Percentiles rank a stretch among this genome's conserved stretches.
phyloP scores from a whole-genome alignment of 2,113 vertebrate genomes.

The Pungitius pungitius region DNA sequence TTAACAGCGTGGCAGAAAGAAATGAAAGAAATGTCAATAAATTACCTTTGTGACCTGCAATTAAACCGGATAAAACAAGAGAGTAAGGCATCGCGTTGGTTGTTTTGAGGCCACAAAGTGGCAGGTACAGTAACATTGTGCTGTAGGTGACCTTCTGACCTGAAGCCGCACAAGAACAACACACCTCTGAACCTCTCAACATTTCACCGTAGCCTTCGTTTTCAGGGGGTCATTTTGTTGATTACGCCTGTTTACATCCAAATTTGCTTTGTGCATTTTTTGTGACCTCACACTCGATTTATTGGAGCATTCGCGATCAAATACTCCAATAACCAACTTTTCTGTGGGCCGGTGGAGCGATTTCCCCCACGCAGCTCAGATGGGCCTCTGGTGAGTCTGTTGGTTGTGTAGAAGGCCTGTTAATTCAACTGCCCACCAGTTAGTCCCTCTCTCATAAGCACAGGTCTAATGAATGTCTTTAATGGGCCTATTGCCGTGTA shows the following conservation, averaged over 20 bases:
- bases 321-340: constrained; percentile 69
- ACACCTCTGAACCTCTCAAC: constrained; percentile 33
- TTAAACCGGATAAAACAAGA: constrained; percentile 25
- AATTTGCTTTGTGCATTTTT: neutral
- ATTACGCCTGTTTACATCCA: constrained; percentile 1
- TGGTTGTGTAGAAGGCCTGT: constrained; percentile 77
- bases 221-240: constrained; percentile 14
- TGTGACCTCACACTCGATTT: constrained; percentile 8
- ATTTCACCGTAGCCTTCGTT: constrained; percentile 18
- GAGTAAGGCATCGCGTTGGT: constrained; percentile 16
- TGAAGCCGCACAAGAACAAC: constrained; percentile 24
- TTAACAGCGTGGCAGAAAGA: constrained; percentile 11
- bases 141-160: constrained; percentile 11
- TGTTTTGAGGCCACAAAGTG: constrained; percentile 42
- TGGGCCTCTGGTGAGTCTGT: constrained; percentile 71
- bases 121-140: constrained; percentile 50
- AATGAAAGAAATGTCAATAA: neutral
- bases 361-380: constrained; percentile 57
- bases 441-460: constrained; percentile 83
- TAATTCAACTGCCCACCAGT: constrained; percentile 81
- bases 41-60: constrained; percentile 21
- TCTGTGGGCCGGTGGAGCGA: constrained; percentile 46
- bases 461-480: constrained; percentile 86
- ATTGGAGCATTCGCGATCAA: constrained; percentile 45
- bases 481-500: constrained; percentile 78